Conservation (phyloP, 2,113 vertebrate species). For the Gallinago jamesoni region DNA sequence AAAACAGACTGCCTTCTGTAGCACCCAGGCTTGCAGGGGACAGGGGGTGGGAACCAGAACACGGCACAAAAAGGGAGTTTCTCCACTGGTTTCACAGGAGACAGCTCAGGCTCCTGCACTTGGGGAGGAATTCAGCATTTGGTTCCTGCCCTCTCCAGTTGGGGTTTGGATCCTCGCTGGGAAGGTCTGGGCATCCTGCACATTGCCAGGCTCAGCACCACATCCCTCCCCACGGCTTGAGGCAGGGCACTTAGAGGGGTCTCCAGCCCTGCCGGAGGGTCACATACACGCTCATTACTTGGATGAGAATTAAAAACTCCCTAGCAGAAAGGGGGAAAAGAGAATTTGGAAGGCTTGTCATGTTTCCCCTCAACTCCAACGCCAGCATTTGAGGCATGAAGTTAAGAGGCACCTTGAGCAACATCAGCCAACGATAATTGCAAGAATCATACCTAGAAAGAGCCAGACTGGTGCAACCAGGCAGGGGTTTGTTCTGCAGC, state of each 20-base stretch:
- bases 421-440: fast-evolving
- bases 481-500: not conserved
- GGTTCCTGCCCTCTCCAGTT: not conserved
- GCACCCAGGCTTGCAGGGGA: fast-evolving
- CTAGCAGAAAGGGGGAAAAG: not conserved
- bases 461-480: fast-evolving
- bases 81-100: not conserved
- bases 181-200: not conserved
- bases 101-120: not conserved
- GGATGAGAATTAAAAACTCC: not conserved
- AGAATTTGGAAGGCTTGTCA: not conserved
- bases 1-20: not conserved
- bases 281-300: not conserved
- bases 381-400: not conserved
- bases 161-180: not conserved
- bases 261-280: not conserved
- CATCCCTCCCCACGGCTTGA: not conserved
- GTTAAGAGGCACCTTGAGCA: not conserved
- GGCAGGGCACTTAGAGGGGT: fast-evolving
- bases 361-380: not conserved
- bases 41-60: not conserved
- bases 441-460: not conserved
- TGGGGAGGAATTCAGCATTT: not conserved
- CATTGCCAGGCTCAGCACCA: not conserved
- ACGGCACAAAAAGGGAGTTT: not conserved